These are phyloP conservation scores for Luffia ferchaultella DNA, from an alignment of 2,888 invertebrate species.

Conservation along the genomic window DNA sequence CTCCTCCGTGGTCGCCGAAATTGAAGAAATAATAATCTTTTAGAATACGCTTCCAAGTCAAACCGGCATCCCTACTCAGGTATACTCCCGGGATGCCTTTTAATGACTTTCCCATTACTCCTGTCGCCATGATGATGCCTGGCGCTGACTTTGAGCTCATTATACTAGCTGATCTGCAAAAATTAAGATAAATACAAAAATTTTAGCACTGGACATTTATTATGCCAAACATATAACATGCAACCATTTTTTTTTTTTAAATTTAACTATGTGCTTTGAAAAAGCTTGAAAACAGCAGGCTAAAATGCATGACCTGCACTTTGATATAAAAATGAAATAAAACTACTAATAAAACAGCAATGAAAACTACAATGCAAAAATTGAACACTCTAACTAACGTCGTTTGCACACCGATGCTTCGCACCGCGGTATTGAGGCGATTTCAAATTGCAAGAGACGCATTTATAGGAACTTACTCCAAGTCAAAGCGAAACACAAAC, in stretches of 20 bases:
- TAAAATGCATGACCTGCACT: neutral
- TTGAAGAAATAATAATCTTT: conserved; percentile 86
- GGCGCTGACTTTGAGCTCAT: conserved; percentile 88
- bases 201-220: conserved; percentile 2
- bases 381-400: neutral
- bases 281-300: neutral
- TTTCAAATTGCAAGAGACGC: too few relatives aligned
- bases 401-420: too few relatives aligned
- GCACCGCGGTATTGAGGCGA: too few relatives aligned
- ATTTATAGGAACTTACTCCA: too few relatives aligned
- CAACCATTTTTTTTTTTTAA: conserved; percentile 2
- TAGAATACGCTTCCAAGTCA: conserved; percentile 82
- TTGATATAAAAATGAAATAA: neutral
- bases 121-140: conserved; percentile 88
- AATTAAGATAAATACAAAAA: conserved; percentile 1
- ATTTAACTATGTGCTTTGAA: conserved; percentile 10
- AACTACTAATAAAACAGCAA: neutral
- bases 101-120: conserved; percentile 78
- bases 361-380: neutral
- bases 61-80: conserved; percentile 82
- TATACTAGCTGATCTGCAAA: conserved; percentile 75
- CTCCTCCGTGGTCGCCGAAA: conserved; percentile 91
- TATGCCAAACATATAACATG: conserved; percentile 3
- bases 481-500: too few relatives aligned
- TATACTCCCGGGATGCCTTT: conserved; percentile 85